Percentiles rank a stretch among this genome's conserved stretches.
These are phyloP conservation scores for Anguilla pacifica DNA, from an alignment of 2,797 vertebrate species.

Conservation along the genomic window DNA sequence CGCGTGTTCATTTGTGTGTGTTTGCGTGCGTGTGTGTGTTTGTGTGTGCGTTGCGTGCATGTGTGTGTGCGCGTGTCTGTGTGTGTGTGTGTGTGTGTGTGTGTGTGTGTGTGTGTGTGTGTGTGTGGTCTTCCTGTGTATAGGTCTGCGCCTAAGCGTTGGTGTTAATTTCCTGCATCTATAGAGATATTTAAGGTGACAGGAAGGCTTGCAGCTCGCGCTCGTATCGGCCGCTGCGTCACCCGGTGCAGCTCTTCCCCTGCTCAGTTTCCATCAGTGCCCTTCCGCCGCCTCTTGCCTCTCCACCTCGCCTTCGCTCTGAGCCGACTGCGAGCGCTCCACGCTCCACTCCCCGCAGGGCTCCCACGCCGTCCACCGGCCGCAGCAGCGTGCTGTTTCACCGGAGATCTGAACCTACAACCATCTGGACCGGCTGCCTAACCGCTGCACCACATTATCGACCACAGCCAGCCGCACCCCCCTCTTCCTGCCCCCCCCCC, in stretches of 20 bases:
- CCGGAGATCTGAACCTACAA: conserved; percentile 60
- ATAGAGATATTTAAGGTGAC: background rate
- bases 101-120: background rate
- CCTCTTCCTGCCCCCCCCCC: background rate
- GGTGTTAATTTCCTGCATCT: conserved; percentile 10
- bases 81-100: background rate
- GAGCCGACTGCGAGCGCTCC: background rate
- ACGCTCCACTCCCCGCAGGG: background rate
- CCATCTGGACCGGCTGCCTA: conserved; percentile 25
- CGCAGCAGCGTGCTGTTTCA: conserved; percentile 21
- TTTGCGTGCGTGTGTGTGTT: background rate
- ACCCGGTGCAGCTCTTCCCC: background rate
- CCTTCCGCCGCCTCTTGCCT: background rate
- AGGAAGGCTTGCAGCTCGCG: conserved; percentile 9
- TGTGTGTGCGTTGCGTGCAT: too few relatives aligned
- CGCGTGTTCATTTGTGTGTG: background rate
- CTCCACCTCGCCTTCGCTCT: background rate
- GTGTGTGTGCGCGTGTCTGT: background rate
- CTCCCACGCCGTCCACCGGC: background rate
- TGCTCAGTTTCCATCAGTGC: background rate
- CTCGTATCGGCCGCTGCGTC: background rate
- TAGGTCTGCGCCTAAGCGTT: background rate
- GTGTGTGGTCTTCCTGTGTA: background rate
- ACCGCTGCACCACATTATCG: background rate
- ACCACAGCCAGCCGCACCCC: conserved; percentile 28